phyloP scores from a whole-genome alignment of 2,888 invertebrate genomes.

The Tigriopus californicus region DNA sequence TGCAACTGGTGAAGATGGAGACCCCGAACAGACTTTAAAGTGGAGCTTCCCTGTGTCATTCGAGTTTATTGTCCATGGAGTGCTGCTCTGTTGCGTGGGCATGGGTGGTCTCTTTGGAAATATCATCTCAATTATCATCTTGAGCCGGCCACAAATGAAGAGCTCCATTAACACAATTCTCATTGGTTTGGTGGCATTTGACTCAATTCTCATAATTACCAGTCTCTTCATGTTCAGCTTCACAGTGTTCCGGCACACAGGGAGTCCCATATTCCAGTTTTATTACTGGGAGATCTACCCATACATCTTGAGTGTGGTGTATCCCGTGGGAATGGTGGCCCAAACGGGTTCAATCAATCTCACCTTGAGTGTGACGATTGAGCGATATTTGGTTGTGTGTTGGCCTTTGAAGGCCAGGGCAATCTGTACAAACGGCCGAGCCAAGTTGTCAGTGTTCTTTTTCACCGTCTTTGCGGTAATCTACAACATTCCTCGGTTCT shows the following conservation, averaged over 20 bases:
- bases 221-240: not conserved
- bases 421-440: constrained; percentile 72
- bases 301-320: constrained; percentile 55
- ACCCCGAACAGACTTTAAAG: no score
- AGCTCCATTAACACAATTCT: not conserved
- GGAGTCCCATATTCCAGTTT: not conserved
- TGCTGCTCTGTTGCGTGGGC: not conserved
- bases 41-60: not conserved
- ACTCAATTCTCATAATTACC: not conserved
- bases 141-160: not conserved
- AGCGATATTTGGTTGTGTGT: constrained; percentile 66
- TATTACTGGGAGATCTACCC: constrained; percentile 43
- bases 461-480: constrained; percentile 59
- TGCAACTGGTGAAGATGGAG: no score
- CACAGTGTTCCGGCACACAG: not conserved
- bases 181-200: not conserved
- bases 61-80: not conserved
- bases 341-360: constrained; percentile 50
- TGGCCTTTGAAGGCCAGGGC: constrained; percentile 64
- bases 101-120: not conserved
- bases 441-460: constrained; percentile 53
- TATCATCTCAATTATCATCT: not conserved
- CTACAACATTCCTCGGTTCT: constrained; percentile 58
- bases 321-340: constrained; percentile 63
- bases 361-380: constrained; percentile 45